Percentiles rank a stretch among this genome's conserved stretches.
Evolutionary conservation across 2,888 invertebrate genomes (phyloP).

Genomic region (Drosophila nr. perissopoda): DNA sequence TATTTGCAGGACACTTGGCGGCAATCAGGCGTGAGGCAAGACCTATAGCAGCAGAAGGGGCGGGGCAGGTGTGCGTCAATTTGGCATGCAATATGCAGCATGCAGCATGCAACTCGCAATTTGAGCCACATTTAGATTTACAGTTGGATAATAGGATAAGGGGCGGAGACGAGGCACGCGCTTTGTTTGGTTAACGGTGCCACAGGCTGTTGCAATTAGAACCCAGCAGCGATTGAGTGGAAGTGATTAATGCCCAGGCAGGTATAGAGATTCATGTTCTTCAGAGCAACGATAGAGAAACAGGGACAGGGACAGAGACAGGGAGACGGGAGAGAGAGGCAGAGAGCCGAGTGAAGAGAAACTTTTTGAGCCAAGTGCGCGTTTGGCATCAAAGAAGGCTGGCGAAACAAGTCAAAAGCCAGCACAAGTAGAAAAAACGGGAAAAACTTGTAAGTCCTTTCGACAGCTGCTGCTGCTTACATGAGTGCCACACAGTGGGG

Average conservation of each 20-base stretch:
- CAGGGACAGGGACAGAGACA: not conserved
- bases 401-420: constrained; percentile 60
- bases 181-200: constrained; percentile 56
- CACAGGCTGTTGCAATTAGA: constrained; percentile 60
- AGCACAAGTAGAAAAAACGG: constrained; percentile 51
- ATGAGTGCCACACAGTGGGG: constrained; percentile 43
- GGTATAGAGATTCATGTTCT: constrained; percentile 10
- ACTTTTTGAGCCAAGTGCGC: constrained; percentile 46
- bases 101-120: constrained; percentile 49
- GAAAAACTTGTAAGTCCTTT: constrained; percentile 76
- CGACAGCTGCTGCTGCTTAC: constrained; percentile 74
- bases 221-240: constrained; percentile 57
- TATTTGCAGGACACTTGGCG: constrained; percentile 56
- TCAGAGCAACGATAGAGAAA: not conserved
- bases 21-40: constrained; percentile 47
- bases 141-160: constrained; percentile 45
- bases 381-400: constrained; percentile 51
- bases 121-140: constrained; percentile 63
- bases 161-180: constrained; percentile 39
- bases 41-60: constrained; percentile 1
- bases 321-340: not conserved
- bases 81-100: constrained; percentile 50
- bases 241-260: constrained; percentile 61
- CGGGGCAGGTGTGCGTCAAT: constrained; percentile 51
- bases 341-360: constrained; percentile 11